These are phyloP conservation scores for Heteromyza rotundicornis DNA, from an alignment of 2,888 invertebrate genomes.

Conservation along the genomic window DNA sequence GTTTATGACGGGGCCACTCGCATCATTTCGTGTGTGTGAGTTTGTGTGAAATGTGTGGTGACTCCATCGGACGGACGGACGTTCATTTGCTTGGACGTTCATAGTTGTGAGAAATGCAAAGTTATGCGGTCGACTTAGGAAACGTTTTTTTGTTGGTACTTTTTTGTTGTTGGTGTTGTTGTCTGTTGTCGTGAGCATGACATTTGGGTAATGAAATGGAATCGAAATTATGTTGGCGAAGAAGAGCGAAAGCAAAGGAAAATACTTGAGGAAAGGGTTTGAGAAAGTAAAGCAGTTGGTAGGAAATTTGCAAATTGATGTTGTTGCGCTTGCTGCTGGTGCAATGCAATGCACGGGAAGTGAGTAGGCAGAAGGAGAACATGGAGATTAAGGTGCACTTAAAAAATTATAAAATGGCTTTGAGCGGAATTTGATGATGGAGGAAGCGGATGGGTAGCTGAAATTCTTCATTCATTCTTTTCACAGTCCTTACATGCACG, in stretches of 20 bases:
- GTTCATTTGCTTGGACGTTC: background rate
- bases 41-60: background rate
- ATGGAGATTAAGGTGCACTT: too few species aligned
- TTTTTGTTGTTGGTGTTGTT: conserved; percentile 1
- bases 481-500: too few species aligned
- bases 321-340: too few species aligned
- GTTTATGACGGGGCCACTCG: background rate
- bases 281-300: background rate
- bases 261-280: conserved; percentile 8
- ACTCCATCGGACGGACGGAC: conserved; percentile 1
- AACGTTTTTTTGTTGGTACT: background rate
- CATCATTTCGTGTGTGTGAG: background rate
- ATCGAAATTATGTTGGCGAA: conserved; percentile 43
- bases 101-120: conserved; percentile 7
- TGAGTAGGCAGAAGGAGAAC: too few species aligned
- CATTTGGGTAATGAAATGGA: conserved; percentile 48
- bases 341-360: too few species aligned
- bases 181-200: background rate
- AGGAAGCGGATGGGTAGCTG: too few species aligned
- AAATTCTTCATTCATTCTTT: too few species aligned
- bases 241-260: conserved; percentile 24
- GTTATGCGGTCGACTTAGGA: conserved; percentile 4
- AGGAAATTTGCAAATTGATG: background rate
- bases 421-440: too few species aligned
- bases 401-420: too few species aligned